Evolutionary conservation across 2,113 vertebrate species (phyloP).

Genomic region (Melanostigma gelatinosum): DNA sequence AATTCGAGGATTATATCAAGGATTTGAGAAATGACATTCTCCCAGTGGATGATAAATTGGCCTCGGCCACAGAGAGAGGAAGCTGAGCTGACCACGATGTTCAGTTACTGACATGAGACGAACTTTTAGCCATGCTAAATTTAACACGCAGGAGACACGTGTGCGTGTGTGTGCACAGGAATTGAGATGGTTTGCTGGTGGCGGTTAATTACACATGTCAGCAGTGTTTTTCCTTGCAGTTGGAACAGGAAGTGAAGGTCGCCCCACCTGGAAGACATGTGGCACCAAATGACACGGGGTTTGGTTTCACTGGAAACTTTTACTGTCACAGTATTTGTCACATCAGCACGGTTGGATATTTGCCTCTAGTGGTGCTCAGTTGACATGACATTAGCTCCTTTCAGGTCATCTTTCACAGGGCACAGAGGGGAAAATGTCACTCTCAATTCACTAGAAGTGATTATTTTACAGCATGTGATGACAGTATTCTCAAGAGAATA

Average conservation of each 20-base stretch:
- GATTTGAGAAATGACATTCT: not conserved
- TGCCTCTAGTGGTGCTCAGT: slow-evolving; percentile 42
- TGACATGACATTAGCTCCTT: slow-evolving; percentile 5
- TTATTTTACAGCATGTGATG: slow-evolving; percentile 26
- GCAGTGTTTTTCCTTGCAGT: slow-evolving; percentile 55
- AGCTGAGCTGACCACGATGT: slow-evolving; percentile 22
- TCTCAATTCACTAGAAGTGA: slow-evolving; percentile 1
- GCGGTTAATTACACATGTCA: slow-evolving; percentile 67
- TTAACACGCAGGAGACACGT: slow-evolving; percentile 40
- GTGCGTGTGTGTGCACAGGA: slow-evolving; percentile 13
- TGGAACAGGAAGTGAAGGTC: slow-evolving; percentile 61
- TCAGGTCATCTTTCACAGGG: slow-evolving; percentile 19
- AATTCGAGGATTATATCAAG: not conserved
- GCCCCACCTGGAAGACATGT: slow-evolving; percentile 69
- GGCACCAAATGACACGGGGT: slow-evolving; percentile 24
- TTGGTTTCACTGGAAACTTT: slow-evolving; percentile 60
- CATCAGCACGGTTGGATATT: slow-evolving; percentile 23
- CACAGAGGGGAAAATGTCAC: slow-evolving; percentile 11
- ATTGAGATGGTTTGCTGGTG: slow-evolving; percentile 49
- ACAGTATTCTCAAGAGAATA: slow-evolving; percentile 1
- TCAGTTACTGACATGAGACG: slow-evolving; percentile 41
- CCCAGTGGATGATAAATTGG: not conserved
- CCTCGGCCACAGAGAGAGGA: slow-evolving; percentile 32
- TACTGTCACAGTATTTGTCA: slow-evolving; percentile 26
- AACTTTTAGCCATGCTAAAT: slow-evolving; percentile 56